Conservation (phyloP, 2,113 vertebrate genomes). For the Excalfactoria chinensis region DNA sequence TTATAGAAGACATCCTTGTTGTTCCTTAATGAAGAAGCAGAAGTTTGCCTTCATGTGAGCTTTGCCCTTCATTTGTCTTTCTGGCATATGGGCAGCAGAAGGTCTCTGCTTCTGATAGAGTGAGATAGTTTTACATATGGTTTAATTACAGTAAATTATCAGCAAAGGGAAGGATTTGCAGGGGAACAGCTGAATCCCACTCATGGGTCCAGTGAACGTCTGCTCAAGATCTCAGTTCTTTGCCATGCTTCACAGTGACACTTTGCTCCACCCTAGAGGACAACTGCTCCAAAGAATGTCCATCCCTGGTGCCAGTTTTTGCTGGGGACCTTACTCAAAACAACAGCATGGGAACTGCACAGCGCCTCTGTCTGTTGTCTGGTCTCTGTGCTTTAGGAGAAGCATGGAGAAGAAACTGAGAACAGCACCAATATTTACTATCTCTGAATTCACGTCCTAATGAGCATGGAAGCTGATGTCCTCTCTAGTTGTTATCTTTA, state of each 20-base stretch:
- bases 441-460: neutral
- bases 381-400: neutral
- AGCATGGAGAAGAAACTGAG: neutral
- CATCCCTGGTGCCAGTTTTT: neutral
- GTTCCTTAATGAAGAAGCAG: neutral
- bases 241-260: neutral
- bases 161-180: conserved; percentile 36
- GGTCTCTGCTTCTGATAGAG: conserved; percentile 55
- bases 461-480: neutral
- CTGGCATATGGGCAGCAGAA: conserved; percentile 70
- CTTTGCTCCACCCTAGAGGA: neutral
- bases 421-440: neutral
- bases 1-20: neutral
- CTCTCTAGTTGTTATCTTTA: neutral
- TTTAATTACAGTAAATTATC: conserved; percentile 65
- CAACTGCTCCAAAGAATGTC: neutral
- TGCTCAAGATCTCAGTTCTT: neutral
- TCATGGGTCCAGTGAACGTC: neutral
- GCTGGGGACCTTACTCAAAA: neutral
- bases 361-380: neutral
- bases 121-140: conserved; percentile 49
- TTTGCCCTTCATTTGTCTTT: conserved; percentile 70
- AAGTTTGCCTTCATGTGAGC: neutral
- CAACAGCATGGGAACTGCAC: neutral
- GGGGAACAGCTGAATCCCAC: conserved; percentile 39